phyloP scores from a whole-genome alignment of 2,113 vertebrate genomes.

The Pithys albifrons region DNA sequence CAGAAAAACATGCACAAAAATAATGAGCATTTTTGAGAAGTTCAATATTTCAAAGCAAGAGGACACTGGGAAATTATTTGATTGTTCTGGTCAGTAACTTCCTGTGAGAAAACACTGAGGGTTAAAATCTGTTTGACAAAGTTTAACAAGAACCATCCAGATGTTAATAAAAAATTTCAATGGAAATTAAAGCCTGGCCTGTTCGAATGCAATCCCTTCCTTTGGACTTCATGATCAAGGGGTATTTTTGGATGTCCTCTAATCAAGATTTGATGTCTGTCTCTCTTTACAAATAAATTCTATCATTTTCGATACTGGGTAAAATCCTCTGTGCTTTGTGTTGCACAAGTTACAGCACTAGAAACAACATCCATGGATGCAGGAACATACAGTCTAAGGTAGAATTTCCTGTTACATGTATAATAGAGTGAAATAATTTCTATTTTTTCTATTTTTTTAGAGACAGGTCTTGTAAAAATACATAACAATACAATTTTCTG shows the following conservation, averaged over 20 bases:
- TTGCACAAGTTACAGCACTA: background rate
- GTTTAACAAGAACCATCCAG: background rate
- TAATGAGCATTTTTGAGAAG: no score
- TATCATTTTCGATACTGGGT: background rate
- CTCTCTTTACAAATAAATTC: background rate
- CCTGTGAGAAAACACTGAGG: no score
- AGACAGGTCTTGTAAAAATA: background rate
- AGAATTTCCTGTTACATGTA: background rate
- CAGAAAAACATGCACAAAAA: no score
- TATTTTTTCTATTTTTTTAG: background rate
- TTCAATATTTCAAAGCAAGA: no score
- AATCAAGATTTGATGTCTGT: background rate
- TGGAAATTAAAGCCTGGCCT: background rate
- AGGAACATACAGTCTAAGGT: background rate
- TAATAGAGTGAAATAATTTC: background rate
- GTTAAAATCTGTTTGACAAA: no score
- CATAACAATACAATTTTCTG: background rate
- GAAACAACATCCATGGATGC: background rate
- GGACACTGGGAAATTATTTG: no score
- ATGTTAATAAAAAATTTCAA: background rate
- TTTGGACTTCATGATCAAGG: background rate
- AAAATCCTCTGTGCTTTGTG: background rate
- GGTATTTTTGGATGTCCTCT: background rate
- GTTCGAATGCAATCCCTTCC: background rate
- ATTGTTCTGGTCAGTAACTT: no score